Conservation (phyloP, 2,113 vertebrate genomes). For the Phyllopteryx taeniolatus region DNA sequence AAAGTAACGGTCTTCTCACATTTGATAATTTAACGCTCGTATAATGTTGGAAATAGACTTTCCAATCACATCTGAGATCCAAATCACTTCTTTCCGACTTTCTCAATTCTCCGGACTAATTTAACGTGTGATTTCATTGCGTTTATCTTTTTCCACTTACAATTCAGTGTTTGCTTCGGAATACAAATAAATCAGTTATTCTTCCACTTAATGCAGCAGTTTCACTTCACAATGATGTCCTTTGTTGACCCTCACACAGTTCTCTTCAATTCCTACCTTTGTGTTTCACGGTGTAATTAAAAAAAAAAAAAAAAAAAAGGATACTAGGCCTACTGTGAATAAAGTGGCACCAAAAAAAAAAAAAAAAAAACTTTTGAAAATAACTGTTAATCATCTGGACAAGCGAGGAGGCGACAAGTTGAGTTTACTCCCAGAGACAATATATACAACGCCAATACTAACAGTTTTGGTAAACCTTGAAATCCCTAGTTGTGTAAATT, state of each 20-base stretch:
- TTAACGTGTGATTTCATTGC: not conserved
- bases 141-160: not conserved
- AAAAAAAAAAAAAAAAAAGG: not conserved
- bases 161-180: not conserved
- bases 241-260: not conserved
- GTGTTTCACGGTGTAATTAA: not conserved
- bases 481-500: too few relatives aligned
- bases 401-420: too few relatives aligned
- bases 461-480: too few relatives aligned
- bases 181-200: not conserved
- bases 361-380: too few relatives aligned
- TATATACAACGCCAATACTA: too few relatives aligned
- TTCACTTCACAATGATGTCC: not conserved
- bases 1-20: not conserved
- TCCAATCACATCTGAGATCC: not conserved
- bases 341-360: too few relatives aligned
- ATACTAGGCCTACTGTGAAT: too few relatives aligned
- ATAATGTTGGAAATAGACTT: not conserved
- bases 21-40: not conserved
- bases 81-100: not conserved
- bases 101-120: not conserved
- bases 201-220: not conserved
- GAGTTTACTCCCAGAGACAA: too few relatives aligned
- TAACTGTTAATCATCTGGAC: too few relatives aligned
- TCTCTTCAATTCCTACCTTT: not conserved